Evolutionary conservation across 2,113 vertebrate genomes (phyloP).

Genomic region (Hucho hucho): DNA sequence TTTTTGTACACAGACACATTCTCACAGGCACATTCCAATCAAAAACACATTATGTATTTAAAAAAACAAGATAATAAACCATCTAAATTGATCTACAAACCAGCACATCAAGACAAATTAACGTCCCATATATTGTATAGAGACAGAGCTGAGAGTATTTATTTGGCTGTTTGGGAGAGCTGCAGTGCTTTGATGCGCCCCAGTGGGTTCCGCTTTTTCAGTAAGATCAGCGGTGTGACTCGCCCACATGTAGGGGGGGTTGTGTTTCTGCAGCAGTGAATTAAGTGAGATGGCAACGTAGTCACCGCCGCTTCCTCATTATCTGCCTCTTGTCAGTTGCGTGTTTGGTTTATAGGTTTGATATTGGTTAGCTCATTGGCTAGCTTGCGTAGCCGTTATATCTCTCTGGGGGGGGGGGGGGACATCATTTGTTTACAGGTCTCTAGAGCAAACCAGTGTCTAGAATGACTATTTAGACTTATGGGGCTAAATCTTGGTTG

Average conservation of each 20-base stretch:
- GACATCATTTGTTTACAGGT: neutral
- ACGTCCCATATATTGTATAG: too few species aligned
- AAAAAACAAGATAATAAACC: too few species aligned
- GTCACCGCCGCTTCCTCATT: neutral
- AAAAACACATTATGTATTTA: too few species aligned
- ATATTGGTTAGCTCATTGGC: too few species aligned
- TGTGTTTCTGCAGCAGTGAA: constrained; percentile 3
- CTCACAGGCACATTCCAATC: too few species aligned
- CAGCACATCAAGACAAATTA: too few species aligned
- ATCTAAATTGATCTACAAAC: too few species aligned
- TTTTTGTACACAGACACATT: too few species aligned
- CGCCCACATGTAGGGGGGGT: constrained; percentile 17
- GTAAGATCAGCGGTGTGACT: neutral
- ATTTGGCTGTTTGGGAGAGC: neutral
- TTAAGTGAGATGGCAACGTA: neutral
- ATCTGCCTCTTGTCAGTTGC: neutral
- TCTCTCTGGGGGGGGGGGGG: too few species aligned
- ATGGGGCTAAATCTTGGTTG: neutral
- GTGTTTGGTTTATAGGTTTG: too few species aligned
- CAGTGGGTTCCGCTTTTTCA: neutral
- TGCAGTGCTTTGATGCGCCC: constrained; percentile 3
- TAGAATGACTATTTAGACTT: too few species aligned
- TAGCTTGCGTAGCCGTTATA: too few species aligned
- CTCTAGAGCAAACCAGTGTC: neutral
- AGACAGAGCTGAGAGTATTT: neutral